Base-by-base conservation (phyloP, 2,888 invertebrate genomes). In the Pammene aurita region DNA sequence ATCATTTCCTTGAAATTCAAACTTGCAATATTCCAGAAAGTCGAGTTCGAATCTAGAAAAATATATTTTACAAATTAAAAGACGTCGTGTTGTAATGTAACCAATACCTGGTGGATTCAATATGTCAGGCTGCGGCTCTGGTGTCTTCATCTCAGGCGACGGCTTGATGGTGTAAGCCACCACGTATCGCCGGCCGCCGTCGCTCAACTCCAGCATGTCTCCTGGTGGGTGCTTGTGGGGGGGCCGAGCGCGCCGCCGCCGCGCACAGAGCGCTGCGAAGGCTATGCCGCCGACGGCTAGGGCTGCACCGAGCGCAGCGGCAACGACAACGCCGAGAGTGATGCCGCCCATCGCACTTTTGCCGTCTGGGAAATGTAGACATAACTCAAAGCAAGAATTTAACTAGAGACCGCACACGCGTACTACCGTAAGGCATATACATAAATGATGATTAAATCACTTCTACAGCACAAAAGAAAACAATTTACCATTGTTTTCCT, bases 151-250 rank as follows among this genome's bases (percentile, higher is more conserved):
- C 38, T 92, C 92, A 1, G 89, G 88, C 0, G 94, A 93, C 13
- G 95, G 95, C 83, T 97, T 97, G 73, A 97, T 93, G 11, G 97
- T 97, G 77, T 97, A 97, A 11, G 97, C 96, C 18, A 97, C 97
- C 50, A 97, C 97, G 80, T 97, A 96, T 75, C 96, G 94, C 77
- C 96, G 95, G 76, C 97, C 96, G 0, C 96, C 96, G 42, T 96
- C 96, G 74, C 96, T 96, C 50, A 77, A 94, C 93, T 80, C 96
- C 94, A 79, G 94, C 90, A 92, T 91, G 64, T 92, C 92, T 11
- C 92, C 87, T 26, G 90, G 89, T 0, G 92, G 91, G 72, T 92
- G 89, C 68, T 92, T 91, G 77, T 91, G 85, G 0, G 87, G 87
- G 0, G 87, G 86, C n/a, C 84, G 81, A 0, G 87, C 81, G 7